Conservation (phyloP, 1,140 invertebrate species). For the Pogonus chalceus region DNA sequence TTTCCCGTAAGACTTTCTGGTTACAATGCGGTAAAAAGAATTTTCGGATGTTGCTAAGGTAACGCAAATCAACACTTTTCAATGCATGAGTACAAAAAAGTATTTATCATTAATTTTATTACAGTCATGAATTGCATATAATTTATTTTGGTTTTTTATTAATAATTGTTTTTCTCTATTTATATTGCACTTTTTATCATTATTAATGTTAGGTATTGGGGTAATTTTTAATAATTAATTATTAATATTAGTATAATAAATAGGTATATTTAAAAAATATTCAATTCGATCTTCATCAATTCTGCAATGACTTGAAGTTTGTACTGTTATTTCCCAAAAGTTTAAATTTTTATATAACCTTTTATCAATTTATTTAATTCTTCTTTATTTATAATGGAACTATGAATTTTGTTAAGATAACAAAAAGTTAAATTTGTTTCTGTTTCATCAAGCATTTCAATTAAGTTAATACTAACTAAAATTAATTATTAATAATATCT, state of each 20-base stretch:
- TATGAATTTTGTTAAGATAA: neutral
- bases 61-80: neutral
- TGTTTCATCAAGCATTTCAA: neutral
- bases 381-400: neutral
- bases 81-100: neutral
- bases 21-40: no score
- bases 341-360: neutral
- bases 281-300: neutral
- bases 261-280: neutral
- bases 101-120: neutral
- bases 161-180: neutral
- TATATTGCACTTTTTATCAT: no score
- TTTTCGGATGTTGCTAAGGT: no score
- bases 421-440: neutral
- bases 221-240: neutral
- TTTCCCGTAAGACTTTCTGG: no score
- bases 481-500: neutral
- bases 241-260: no score
- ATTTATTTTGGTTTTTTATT: neutral
- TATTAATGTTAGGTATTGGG: neutral
- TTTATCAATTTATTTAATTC: neutral
- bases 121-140: neutral
- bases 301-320: neutral
- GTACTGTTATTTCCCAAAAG: neutral
- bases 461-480: neutral